A percentile compares a stretch with the other conserved stretches of the same genome.
phyloP scores from a whole-genome alignment of 2,113 vertebrate genomes.

The Otis tarda region DNA sequence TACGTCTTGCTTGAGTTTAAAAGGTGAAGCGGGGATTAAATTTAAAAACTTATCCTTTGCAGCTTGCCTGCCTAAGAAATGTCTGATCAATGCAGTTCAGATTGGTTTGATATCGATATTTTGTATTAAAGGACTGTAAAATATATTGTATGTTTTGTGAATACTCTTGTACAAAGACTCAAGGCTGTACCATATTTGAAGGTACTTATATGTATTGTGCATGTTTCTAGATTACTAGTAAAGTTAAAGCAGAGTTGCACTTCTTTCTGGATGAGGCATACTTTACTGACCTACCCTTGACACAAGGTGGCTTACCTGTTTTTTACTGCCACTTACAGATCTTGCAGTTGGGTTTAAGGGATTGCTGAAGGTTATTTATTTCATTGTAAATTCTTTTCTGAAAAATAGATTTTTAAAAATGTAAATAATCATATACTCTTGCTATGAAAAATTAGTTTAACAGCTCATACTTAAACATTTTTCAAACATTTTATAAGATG shows the following conservation, averaged over 20 bases:
- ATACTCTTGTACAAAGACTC: slow-evolving; percentile 76
- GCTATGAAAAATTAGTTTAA: slow-evolving; percentile 74
- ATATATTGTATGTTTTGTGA: slow-evolving; percentile 77
- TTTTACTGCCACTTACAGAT: slow-evolving; percentile 44
- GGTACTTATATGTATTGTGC: slow-evolving; percentile 67
- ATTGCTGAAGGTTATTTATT: slow-evolving; percentile 83
- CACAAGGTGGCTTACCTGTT: slow-evolving; percentile 32
- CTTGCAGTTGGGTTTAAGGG: slow-evolving; percentile 63
- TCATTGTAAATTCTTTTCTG: slow-evolving; percentile 77
- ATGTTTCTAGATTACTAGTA: slow-evolving; percentile 58
- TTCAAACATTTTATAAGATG: slow-evolving; percentile 76
- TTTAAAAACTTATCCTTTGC: slow-evolving; percentile 3
- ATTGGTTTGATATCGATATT: slow-evolving; percentile 71
- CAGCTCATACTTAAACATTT: slow-evolving; percentile 73
- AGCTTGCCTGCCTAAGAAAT: slow-evolving; percentile 31
- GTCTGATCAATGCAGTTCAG: slow-evolving; percentile 47
- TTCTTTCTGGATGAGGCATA: slow-evolving; percentile 54
- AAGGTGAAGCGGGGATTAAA: slow-evolving; percentile 1
- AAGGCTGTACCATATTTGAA: slow-evolving; percentile 66
- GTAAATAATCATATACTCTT: slow-evolving; percentile 79
- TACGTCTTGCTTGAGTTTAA: slow-evolving; percentile 3
- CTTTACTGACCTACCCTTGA: slow-evolving; percentile 30
- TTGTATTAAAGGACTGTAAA: slow-evolving; percentile 76
- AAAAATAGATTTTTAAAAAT: slow-evolving; percentile 72
- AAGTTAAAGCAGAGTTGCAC: slow-evolving; percentile 68